Conservation (phyloP, 35 echinoderm and acorn worm genomes). For the Heliocidaris tuberculata region DNA sequence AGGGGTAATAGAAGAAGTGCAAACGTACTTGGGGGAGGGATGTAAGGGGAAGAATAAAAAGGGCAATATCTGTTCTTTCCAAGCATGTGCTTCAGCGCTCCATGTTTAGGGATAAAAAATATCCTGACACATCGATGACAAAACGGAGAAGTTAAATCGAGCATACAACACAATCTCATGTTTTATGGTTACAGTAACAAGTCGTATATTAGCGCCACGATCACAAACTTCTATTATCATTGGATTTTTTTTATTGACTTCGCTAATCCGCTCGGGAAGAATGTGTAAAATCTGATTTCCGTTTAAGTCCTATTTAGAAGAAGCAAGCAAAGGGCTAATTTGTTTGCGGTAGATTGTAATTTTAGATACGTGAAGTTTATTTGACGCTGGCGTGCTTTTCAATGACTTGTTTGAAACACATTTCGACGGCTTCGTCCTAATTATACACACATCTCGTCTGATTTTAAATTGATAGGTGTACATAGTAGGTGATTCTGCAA, state of each 20-base stretch:
- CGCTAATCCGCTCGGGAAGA: background rate
- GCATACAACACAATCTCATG: background rate
- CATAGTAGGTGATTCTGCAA: no score
- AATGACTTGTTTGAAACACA: background rate
- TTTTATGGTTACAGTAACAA: slow-evolving; percentile 5
- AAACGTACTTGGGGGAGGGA: background rate
- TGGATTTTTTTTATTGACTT: background rate
- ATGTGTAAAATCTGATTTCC: slow-evolving; percentile 6
- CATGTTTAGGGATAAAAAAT: background rate
- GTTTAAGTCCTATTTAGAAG: background rate
- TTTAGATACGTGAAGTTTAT: slow-evolving; percentile 16
- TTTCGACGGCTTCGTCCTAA: background rate
- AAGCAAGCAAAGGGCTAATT: slow-evolving; percentile 5
- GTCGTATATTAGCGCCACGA: background rate
- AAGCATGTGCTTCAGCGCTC: background rate
- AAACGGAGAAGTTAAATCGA: background rate
- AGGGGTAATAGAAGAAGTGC: slow-evolving; percentile 22
- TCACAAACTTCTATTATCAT: background rate
- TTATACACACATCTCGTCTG: background rate
- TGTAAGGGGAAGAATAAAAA: background rate
- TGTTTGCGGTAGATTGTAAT: slow-evolving; percentile 17
- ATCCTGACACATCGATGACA: background rate
- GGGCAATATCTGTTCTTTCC: background rate
- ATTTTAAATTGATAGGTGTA: background rate
- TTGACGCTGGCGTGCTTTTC: background rate